Base-by-base conservation (phyloP, 2,888 invertebrate genomes). In the Drosophila borborema region DNA sequence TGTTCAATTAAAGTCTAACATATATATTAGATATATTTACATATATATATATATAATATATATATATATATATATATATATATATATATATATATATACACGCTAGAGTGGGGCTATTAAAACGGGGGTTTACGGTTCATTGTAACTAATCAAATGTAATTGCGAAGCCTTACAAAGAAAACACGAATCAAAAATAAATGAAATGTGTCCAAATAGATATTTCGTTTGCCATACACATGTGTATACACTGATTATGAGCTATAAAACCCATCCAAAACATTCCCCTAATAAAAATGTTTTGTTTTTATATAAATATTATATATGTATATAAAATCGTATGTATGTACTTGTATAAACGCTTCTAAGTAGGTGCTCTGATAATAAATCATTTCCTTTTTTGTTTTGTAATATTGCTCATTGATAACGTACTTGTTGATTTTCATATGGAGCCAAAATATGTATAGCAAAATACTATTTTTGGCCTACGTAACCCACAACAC, bases 331-430 rank as follows among this genome's bases (percentile, higher is more conserved):
- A 38, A 49, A 31, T 51, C 56, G 71, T 55, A 68, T 62, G 62
- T 70, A 64, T 67, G 56, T 72, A 73, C 73, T 64, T 72, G 74
- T 72, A 54, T 62, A 68, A 68, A 51, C 56, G 74, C 64, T 58
- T 64, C 58, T 62, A 65, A 61, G 55, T 73, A 76, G 86, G 86
- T 88, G 86, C 75, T 87, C 72, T 90, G 90, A 90, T 86, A 86
- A 86, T 88, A 86, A 86, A 90, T 81, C 60, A 65, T 67, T 76
- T 70, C 71, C 75, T 72, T 87, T 78, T 34, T 49, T 49, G 31
- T 49, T 45, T 45, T 54, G 38, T 54, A 34, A 72, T 85, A 87
- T 73, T 74, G 58, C 68, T 43, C 60, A 74, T 67, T 85, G 86
- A 85, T 84, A 89, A 82, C 66, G 66, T 55, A 61, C 59, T 49